Conservation (phyloP, 1,140 invertebrate genomes). For the Adelges cooleyi region DNA sequence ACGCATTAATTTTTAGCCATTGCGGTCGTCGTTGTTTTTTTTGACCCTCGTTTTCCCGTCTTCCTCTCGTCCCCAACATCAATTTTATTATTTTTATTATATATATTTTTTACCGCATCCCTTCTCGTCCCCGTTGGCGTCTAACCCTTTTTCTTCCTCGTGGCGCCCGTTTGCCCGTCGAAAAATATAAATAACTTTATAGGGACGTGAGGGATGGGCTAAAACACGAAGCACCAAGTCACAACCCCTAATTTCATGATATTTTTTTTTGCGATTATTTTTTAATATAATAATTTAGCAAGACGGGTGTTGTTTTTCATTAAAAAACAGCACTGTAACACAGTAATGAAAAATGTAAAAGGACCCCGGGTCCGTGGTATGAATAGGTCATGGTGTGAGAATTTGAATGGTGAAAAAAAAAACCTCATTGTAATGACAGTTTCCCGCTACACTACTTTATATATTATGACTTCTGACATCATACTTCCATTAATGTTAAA, state of each 20-base stretch:
- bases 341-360: slow-evolving; percentile 25
- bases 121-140: not conserved
- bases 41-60: not conserved
- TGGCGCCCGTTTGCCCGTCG: slow-evolving; percentile 20
- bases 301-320: slow-evolving; percentile 28
- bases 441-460: not conserved
- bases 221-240: slow-evolving; percentile 20
- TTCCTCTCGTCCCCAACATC: not conserved
- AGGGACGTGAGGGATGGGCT: slow-evolving; percentile 16
- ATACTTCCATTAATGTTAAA: slow-evolving; percentile 11
- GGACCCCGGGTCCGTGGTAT: slow-evolving; percentile 3
- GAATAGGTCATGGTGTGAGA: slow-evolving; percentile 23
- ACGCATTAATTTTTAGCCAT: slow-evolving; percentile 25
- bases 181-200: slow-evolving; percentile 24
- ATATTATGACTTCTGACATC: not conserved
- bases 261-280: slow-evolving; percentile 24
- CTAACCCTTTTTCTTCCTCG: slow-evolving; percentile 22
- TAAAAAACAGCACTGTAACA: slow-evolving; percentile 19
- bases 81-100: slow-evolving; percentile 1
- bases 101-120: not conserved
- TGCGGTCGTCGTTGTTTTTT: slow-evolving; percentile 16
- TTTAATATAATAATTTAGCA: slow-evolving; percentile 28
- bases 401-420: slow-evolving; percentile 8
- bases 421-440: not conserved
- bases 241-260: slow-evolving; percentile 22